Evolutionary conservation across 2,888 invertebrate species (phyloP), one percentile per base, ranked within the genome.

Genomic region (Steinernema hermaphroditum): DNA sequence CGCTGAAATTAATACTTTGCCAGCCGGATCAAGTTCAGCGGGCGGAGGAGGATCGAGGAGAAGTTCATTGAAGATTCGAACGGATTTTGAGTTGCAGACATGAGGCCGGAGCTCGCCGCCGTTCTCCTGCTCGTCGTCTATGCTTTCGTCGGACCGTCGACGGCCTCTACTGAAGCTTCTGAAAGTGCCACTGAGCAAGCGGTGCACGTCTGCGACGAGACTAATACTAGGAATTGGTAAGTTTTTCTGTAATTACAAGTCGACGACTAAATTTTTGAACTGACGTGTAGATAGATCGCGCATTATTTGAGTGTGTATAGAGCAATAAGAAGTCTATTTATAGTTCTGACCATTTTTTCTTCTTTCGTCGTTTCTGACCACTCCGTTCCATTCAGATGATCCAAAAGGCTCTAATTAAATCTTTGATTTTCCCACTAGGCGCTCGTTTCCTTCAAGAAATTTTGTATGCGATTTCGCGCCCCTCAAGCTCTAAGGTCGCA

Each of bases 1-100:
- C 62, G 46, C 32, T 62, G 62, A 62, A 62, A 62, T 62, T 8
- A 62, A 62, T 32, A 62, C 62, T 34, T 62, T 16, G 62, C 37
- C 9, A 32, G 62, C 12, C 12, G 62, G 62, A 62, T 62, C 62
- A 29, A 34, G 62, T 62, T 32, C 32, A 6, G 4, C 32, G 1
- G 4, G 62, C 6, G 62, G 29, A 27, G 24, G 54, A 62, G 32
- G 24, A 14, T 19, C 14, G 24, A 2, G 4, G 54, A 16, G 62
- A n/a, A 62, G 62, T 62, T 62, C 29, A 16, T 62, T 9, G 29
- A n/a, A n/a, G n/a, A 12, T 37, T 37, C 37, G 37, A 12, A 4
- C 37, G 37, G 32, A 29, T 32, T 32, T 46, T 16, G 22, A 46
- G 46, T 62, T 62, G 62, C 62, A 62, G 62, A 62, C 32, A 62